These are phyloP conservation scores for Phymanthus crucifer DNA, from an alignment of 92 coral and sea anemone genomes.

Conservation along the genomic window DNA sequence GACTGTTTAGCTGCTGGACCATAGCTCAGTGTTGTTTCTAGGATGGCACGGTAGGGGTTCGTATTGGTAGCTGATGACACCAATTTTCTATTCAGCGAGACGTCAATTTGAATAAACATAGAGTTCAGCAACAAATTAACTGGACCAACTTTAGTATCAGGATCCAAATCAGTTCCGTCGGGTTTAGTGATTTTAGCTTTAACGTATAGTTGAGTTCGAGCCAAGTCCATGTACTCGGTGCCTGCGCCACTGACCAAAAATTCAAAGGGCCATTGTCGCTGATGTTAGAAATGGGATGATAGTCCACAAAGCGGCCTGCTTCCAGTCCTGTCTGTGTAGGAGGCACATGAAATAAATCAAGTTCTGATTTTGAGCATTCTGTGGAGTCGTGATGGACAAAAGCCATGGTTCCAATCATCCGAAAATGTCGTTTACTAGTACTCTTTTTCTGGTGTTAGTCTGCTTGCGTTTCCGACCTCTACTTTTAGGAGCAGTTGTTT, in stretches of 20 bases:
- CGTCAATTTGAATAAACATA: slow-evolving; percentile 39
- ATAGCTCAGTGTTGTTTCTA: slow-evolving; percentile 48
- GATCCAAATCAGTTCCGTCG: slow-evolving; percentile 26
- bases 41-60: slow-evolving; percentile 41
- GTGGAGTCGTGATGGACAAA: slow-evolving; percentile 44
- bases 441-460: slow-evolving; percentile 12
- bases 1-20: slow-evolving; percentile 52
- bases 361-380: slow-evolving; percentile 49
- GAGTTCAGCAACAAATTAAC: slow-evolving; percentile 36
- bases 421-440: slow-evolving; percentile 21
- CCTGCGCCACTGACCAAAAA: slow-evolving; percentile 42
- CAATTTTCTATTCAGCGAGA: slow-evolving; percentile 32
- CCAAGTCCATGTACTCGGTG: slow-evolving; percentile 32
- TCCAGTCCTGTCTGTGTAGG: slow-evolving; percentile 48
- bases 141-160: slow-evolving; percentile 39
- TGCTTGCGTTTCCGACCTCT: background rate
- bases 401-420: slow-evolving; percentile 24
- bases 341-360: slow-evolving; percentile 40
- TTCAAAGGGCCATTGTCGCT: slow-evolving; percentile 44
- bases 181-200: slow-evolving; percentile 42
- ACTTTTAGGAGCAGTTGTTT: slow-evolving; percentile 42
- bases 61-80: slow-evolving; percentile 44
- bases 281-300: slow-evolving; percentile 53
- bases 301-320: slow-evolving; percentile 38
- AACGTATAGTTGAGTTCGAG: slow-evolving; percentile 32